Percentiles rank a stretch among this genome's conserved stretches.
Evolutionary conservation across 2,113 vertebrate genomes (phyloP).

Genomic region (Garra rufa): DNA sequence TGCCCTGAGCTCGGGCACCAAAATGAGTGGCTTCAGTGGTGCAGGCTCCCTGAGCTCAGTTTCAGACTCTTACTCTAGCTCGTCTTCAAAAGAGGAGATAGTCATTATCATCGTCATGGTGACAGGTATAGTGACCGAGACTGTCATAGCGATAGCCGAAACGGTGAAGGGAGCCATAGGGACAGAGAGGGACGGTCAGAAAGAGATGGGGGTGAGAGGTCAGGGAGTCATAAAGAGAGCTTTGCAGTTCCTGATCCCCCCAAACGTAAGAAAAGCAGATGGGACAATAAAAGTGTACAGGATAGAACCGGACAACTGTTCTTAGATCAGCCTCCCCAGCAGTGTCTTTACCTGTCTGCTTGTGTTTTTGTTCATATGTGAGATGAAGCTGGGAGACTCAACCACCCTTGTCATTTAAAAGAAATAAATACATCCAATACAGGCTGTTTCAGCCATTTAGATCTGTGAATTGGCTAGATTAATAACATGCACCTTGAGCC

Average conservation of each 20-base stretch:
- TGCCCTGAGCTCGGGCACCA: conserved; percentile 53
- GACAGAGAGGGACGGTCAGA: conserved; percentile 60
- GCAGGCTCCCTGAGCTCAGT: conserved; percentile 74
- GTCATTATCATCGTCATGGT: conserved; percentile 68
- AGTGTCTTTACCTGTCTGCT: conserved; percentile 32
- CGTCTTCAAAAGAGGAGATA: conserved; percentile 71
- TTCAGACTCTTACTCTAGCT: conserved; percentile 57
- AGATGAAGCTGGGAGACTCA: conserved; percentile 9
- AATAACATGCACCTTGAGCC: neutral
- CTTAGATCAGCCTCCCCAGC: conserved; percentile 59
- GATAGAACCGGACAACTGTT: conserved; percentile 44
- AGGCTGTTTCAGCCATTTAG: neutral
- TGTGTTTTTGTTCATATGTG: neutral
- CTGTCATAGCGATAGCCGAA: conserved; percentile 58
- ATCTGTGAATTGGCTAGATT: conserved; percentile 13
- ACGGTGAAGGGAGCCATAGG: conserved; percentile 40
- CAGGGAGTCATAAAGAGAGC: conserved; percentile 73
- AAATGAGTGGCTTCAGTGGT: conserved; percentile 72
- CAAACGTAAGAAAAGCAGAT: conserved; percentile 95
- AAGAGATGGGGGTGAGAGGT: conserved; percentile 63
- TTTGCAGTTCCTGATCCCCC: conserved; percentile 95
- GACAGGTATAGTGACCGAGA: conserved; percentile 69
- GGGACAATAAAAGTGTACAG: conserved; percentile 86
- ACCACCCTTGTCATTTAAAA: neutral
- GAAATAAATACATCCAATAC: neutral